These are phyloP conservation scores for Plusia festucae DNA, from an alignment of 2,888 invertebrate genomes.

Conservation along the genomic window DNA sequence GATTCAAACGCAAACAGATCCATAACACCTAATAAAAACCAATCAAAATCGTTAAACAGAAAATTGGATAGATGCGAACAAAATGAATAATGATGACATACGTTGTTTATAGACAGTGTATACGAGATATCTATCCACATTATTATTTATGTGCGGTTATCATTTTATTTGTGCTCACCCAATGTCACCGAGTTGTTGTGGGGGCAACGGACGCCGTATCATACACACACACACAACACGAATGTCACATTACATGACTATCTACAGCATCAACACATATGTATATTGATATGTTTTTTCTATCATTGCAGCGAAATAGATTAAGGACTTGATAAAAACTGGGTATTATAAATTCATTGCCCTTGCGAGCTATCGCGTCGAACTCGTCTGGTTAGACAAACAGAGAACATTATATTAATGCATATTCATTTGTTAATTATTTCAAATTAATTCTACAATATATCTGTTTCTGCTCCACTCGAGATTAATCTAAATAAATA, in stretches of 20 bases:
- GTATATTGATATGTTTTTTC: constrained; percentile 65
- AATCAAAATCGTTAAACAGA: constrained; percentile 31
- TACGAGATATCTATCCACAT: constrained; percentile 69
- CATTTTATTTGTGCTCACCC: constrained; percentile 85
- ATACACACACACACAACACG: constrained; percentile 72
- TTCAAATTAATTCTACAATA: neutral
- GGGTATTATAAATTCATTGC: constrained; percentile 81
- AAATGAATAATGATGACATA: constrained; percentile 60
- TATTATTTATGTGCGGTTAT: constrained; percentile 82
- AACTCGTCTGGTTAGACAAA: constrained; percentile 63
- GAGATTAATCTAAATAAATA: no score
- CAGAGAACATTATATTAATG: constrained; percentile 37
- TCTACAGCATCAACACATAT: constrained; percentile 64
- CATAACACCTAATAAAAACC: neutral
- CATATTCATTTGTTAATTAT: constrained; percentile 19
- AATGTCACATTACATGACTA: constrained; percentile 58
- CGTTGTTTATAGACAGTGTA: constrained; percentile 63
- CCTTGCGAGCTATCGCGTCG: constrained; percentile 73
- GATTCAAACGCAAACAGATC: neutral
- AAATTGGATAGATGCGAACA: constrained; percentile 40
- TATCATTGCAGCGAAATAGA: constrained; percentile 72
- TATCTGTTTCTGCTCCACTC: no score
- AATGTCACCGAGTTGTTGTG: constrained; percentile 87
- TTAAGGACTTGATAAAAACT: constrained; percentile 77
- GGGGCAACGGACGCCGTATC: constrained; percentile 87